phyloP scores from a whole-genome alignment of 2,797 vertebrate species.

The Bovichtus diacanthus region DNA sequence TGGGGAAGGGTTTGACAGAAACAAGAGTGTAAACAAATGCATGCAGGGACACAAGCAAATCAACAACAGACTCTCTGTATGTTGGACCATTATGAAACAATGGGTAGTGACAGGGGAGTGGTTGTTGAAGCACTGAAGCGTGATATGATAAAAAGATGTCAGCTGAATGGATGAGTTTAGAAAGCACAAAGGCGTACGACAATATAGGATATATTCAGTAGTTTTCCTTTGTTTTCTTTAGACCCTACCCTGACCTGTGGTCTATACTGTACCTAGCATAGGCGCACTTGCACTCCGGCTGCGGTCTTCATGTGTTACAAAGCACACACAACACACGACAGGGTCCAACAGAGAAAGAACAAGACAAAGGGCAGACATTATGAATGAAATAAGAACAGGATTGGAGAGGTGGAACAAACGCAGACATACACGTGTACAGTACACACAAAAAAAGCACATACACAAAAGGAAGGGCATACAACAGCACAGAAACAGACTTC shows the following conservation, averaged over 20 bases:
- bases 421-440: slow-evolving; percentile 29
- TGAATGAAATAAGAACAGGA: slow-evolving; percentile 61
- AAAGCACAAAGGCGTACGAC: slow-evolving; percentile 28
- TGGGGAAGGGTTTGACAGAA: slow-evolving; percentile 10
- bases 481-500: slow-evolving; percentile 52
- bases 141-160: slow-evolving; percentile 24
- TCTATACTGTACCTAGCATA: slow-evolving; percentile 93
- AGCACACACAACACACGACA: slow-evolving; percentile 87
- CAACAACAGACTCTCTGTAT: slow-evolving; percentile 44
- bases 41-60: slow-evolving; percentile 64
- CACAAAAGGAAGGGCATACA: slow-evolving; percentile 30
- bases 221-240: slow-evolving; percentile 52
- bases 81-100: slow-evolving; percentile 44
- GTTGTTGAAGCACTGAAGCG: slow-evolving; percentile 45
- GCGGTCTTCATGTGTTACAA: slow-evolving; percentile 94
- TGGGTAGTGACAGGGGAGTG: slow-evolving; percentile 31
- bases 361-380: slow-evolving; percentile 86
- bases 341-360: slow-evolving; percentile 85
- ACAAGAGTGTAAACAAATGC: slow-evolving; percentile 53
- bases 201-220: slow-evolving; percentile 33
- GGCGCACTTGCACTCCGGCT: slow-evolving; percentile 95
- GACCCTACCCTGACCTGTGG: slow-evolving; percentile 75
- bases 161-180: slow-evolving; percentile 40
- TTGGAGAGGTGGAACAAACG: slow-evolving; percentile 38
- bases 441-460: slow-evolving; percentile 28